Conservation (phyloP, 2,113 vertebrate genomes). For the Semnornis frantzii region DNA sequence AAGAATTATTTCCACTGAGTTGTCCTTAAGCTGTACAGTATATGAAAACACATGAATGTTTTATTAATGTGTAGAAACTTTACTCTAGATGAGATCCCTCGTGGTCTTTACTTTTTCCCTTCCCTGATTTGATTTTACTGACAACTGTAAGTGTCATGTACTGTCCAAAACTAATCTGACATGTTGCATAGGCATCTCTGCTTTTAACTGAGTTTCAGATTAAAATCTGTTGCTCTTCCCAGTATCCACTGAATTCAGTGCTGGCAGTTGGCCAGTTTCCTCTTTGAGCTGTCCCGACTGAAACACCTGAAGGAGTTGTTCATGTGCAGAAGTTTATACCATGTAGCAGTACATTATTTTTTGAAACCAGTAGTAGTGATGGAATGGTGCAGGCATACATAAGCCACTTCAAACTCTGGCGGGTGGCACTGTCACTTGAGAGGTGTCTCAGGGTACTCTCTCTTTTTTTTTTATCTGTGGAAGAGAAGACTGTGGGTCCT, state of each 20-base stretch:
- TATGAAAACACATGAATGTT: neutral
- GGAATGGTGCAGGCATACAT: fast-evolving
- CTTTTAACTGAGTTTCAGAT: neutral
- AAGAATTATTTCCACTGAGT: neutral
- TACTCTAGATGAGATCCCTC: neutral
- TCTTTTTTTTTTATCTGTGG: neutral
- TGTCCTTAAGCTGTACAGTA: neutral
- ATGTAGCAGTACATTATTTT: neutral
- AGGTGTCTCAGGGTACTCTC: neutral
- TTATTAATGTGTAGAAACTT: neutral
- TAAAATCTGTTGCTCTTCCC: neutral
- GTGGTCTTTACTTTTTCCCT: neutral
- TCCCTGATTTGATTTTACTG: neutral
- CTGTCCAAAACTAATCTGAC: neutral
- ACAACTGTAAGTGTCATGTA: neutral
- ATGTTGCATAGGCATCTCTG: neutral
- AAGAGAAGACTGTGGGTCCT: neutral
- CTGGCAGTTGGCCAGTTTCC: neutral
- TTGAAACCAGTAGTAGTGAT: neutral
- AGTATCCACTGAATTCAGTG: neutral
- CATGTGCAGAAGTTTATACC: neutral
- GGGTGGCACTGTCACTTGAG: neutral
- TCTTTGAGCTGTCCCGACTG: neutral
- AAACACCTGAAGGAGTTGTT: neutral
- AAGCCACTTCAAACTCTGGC: neutral